Percentiles rank a stretch among this genome's conserved stretches.
phyloP scores from a whole-genome alignment of 2,888 invertebrate genomes.

The Gortyna flavago region DNA sequence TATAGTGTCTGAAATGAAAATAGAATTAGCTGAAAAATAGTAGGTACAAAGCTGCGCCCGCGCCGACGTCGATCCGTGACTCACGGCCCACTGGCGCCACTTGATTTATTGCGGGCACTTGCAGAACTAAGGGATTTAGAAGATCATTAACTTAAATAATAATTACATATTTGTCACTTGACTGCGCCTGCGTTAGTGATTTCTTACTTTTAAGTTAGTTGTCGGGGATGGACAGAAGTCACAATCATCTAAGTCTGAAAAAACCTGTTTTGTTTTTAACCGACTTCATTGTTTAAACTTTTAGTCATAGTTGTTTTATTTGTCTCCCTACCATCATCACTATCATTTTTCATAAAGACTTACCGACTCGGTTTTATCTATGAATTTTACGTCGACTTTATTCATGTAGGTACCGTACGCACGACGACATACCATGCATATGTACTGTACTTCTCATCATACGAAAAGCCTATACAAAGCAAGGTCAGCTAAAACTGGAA shows the following conservation, averaged over 20 bases:
- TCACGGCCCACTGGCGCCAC: slow-evolving; percentile 84
- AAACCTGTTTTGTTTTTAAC: neutral
- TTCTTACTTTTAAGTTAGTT: slow-evolving; percentile 38
- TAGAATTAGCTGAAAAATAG: slow-evolving; percentile 71
- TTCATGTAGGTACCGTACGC: too few relatives aligned
- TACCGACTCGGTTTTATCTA: too few relatives aligned
- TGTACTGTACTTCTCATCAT: too few relatives aligned
- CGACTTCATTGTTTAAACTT: neutral
- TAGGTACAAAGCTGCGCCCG: slow-evolving; percentile 64
- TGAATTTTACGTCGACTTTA: neutral
- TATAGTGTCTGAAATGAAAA: slow-evolving; percentile 70
- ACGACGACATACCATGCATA: too few relatives aligned
- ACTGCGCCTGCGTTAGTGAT: slow-evolving; percentile 31
- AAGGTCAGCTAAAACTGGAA: neutral
- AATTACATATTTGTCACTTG: slow-evolving; percentile 67
- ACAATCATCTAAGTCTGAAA: neutral
- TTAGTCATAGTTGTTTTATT: neutral
- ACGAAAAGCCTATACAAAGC: neutral
- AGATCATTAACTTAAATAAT: slow-evolving; percentile 67
- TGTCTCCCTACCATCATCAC: neutral
- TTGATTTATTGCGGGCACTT: slow-evolving; percentile 81
- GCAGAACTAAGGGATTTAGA: slow-evolving; percentile 74
- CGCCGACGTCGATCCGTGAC: slow-evolving; percentile 77
- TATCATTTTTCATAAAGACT: neutral
- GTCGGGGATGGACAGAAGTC: neutral